Percentiles rank a stretch among this genome's conserved stretches.
These are phyloP conservation scores for Urocynchramus pylzowi DNA, from an alignment of 2,113 vertebrate genomes.

Conservation along the genomic window DNA sequence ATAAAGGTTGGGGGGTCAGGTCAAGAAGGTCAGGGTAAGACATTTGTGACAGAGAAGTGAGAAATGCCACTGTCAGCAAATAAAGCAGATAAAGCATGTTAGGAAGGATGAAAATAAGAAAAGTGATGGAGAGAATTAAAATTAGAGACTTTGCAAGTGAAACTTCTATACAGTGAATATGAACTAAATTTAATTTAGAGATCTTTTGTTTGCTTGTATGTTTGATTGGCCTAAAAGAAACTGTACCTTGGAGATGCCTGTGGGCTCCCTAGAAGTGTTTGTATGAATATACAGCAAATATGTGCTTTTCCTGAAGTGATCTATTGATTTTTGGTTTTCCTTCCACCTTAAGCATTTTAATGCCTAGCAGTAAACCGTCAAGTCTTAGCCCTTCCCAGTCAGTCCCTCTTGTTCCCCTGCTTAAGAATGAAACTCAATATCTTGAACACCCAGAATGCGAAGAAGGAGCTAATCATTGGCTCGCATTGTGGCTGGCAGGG, in stretches of 20 bases:
- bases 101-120: background rate
- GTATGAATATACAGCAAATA: background rate
- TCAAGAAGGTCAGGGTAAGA: background rate
- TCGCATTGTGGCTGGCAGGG: slow-evolving; percentile 51
- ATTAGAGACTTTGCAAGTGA: background rate
- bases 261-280: background rate
- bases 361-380: background rate
- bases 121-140: background rate
- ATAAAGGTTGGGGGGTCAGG: background rate
- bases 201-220: background rate
- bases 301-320: background rate
- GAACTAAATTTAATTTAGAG: background rate
- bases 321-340: background rate
- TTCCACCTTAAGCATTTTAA: background rate
- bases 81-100: background rate
- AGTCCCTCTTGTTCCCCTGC: background rate
- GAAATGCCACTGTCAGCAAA: background rate
- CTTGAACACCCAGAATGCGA: slow-evolving; percentile 52
- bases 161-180: background rate
- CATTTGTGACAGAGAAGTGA: background rate
- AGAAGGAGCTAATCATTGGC: slow-evolving; percentile 71
- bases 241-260: background rate
- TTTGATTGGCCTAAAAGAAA: background rate
- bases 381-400: background rate
- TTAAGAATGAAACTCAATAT: slow-evolving; percentile 70